phyloP scores from a whole-genome alignment of 1,140 invertebrate species.

The Drosophila ficusphila region DNA sequence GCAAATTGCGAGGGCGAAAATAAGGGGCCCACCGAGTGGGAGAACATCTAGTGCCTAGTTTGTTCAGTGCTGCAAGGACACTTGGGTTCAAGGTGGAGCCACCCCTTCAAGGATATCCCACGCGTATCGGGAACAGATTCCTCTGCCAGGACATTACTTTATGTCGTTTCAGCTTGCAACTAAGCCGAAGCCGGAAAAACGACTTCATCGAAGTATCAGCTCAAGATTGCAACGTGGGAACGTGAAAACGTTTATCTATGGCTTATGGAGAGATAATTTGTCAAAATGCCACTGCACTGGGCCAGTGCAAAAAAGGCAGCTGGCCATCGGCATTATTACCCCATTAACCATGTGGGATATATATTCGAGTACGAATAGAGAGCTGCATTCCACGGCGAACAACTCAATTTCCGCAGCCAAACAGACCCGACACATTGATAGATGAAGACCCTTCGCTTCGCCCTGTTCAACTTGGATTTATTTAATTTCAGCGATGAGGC shows the following conservation, averaged over 20 bases:
- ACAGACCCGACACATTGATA: constrained; percentile 18
- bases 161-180: too few species aligned
- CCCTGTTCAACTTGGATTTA: neutral
- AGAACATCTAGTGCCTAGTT: constrained; percentile 11
- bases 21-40: constrained; percentile 8
- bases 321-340: constrained; percentile 1
- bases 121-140: too few species aligned
- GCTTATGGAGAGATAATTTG: constrained; percentile 14
- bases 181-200: too few species aligned
- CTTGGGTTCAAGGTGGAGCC: neutral
- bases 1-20: constrained; percentile 34
- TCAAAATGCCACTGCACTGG: constrained; percentile 19
- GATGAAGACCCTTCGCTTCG: neutral
- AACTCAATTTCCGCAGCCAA: constrained; percentile 23
- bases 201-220: neutral
- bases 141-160: too few species aligned
- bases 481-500: constrained; percentile 3
- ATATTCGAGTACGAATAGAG: too few species aligned
- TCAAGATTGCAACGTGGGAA: constrained; percentile 7
- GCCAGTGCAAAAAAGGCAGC: neutral
- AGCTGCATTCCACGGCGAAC: constrained; percentile 17
- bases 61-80: neutral
- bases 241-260: constrained; percentile 23
- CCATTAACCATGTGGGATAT: neutral
- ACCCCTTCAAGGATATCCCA: neutral